Conservation (phyloP, 2,113 vertebrate genomes). For the Hoplias malabaricus region DNA sequence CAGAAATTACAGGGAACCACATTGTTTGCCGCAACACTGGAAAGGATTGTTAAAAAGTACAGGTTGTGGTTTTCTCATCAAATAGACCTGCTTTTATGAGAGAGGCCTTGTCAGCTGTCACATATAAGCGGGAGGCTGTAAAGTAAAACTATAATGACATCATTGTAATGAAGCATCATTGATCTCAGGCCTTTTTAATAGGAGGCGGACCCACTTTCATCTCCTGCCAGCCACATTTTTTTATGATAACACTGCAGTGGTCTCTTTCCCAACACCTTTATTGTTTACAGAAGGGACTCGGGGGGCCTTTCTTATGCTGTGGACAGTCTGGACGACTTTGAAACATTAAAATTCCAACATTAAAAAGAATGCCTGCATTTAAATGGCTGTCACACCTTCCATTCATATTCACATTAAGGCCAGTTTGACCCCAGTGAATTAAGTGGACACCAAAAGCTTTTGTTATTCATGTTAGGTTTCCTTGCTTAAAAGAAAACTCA, state of each 20-base stretch:
- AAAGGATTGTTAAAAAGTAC: slow-evolving; percentile 11
- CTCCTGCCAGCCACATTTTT: slow-evolving; percentile 9
- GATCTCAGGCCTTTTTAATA: slow-evolving; percentile 26
- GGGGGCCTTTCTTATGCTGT: background rate
- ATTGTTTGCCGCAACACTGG: slow-evolving; percentile 27
- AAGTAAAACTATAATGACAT: slow-evolving; percentile 33
- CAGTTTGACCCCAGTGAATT: background rate
- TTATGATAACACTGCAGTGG: slow-evolving; percentile 13
- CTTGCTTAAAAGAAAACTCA: background rate
- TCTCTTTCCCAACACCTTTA: slow-evolving; percentile 11
- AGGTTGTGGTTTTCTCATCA: slow-evolving; percentile 21
- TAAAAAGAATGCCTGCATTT: background rate
- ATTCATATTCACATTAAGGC: background rate
- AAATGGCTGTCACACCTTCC: background rate
- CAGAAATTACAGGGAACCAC: slow-evolving; percentile 16
- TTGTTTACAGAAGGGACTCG: slow-evolving; percentile 21
- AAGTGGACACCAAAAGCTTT: background rate
- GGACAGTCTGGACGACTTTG: background rate
- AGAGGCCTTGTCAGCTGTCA: slow-evolving; percentile 23
- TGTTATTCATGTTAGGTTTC: background rate
- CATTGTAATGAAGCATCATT: slow-evolving; percentile 31
- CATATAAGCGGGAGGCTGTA: slow-evolving; percentile 5
- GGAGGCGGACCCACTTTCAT: slow-evolving; percentile 20
- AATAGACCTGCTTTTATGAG: slow-evolving; percentile 28
- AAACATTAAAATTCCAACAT: background rate